phyloP scores from a whole-genome alignment of 2,113 vertebrate genomes.

The Ictalurus furcatus region DNA sequence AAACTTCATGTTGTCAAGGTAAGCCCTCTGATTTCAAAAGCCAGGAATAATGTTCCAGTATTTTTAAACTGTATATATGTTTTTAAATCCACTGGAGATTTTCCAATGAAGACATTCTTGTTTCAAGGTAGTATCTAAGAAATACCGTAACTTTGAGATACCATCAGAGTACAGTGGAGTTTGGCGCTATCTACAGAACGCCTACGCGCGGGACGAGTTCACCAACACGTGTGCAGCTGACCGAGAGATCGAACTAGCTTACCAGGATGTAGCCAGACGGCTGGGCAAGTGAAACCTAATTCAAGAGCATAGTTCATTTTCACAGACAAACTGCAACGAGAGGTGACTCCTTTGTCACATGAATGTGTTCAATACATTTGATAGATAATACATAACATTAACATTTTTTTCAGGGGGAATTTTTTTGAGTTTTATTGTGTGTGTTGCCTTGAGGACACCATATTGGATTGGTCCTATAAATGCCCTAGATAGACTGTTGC shows the following conservation, averaged over 20 bases:
- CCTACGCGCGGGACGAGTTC: constrained; percentile 89
- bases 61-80: not conserved
- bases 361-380: constrained; percentile 3
- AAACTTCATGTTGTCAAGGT: constrained; percentile 95
- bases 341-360: not conserved
- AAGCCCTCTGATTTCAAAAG: constrained; percentile 40
- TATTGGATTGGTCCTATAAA: constrained; percentile 43
- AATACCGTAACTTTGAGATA: constrained; percentile 91
- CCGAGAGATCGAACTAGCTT: constrained; percentile 88
- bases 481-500: constrained; percentile 41
- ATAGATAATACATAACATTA: not conserved
- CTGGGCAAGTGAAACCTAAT: constrained; percentile 74
- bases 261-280: constrained; percentile 88
- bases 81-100: not conserved
- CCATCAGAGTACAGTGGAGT: constrained; percentile 85
- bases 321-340: not conserved
- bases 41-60: not conserved
- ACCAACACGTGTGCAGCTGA: constrained; percentile 92
- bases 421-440: constrained; percentile 6
- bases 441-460: constrained; percentile 46
- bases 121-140: constrained; percentile 89
- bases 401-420: not conserved
- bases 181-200: constrained; percentile 89
- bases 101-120: constrained; percentile 25
- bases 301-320: not conserved